A percentile compares a stretch with the other conserved stretches of the same genome.
Evolutionary conservation across 2,113 vertebrate species (phyloP).

Genomic region (Bothrops jararaca): DNA sequence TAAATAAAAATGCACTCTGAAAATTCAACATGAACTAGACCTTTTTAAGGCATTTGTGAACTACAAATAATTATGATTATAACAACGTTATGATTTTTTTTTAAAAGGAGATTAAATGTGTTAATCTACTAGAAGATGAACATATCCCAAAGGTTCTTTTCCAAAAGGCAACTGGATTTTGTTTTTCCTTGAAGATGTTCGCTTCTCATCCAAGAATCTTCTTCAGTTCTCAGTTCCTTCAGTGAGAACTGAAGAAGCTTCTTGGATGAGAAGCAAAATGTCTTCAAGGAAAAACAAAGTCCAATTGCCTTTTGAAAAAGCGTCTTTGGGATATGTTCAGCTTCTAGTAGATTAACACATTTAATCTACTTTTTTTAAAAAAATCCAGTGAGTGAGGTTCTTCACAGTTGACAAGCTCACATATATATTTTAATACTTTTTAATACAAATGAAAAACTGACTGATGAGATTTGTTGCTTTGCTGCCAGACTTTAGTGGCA

Average conservation of each 20-base stretch:
- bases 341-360: too few relatives aligned
- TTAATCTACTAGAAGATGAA: neutral
- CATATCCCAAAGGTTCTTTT: neutral
- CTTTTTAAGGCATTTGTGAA: neutral
- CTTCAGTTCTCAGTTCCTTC: neutral
- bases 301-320: neutral
- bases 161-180: neutral
- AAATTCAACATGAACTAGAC: neutral
- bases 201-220: too few relatives aligned
- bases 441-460: neutral
- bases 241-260: neutral
- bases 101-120: neutral
- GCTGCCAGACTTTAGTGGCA: neutral
- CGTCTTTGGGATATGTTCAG: neutral
- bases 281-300: neutral
- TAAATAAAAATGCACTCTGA: neutral
- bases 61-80: neutral
- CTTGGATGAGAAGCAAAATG: neutral
- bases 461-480: neutral
- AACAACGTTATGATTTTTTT: neutral
- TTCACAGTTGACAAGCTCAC: neutral
- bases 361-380: too few relatives aligned
- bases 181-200: neutral
- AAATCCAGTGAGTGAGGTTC: neutral
- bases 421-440: neutral